phyloP scores from a whole-genome alignment of 2,797 vertebrate genomes.

The Notolabrus celidotus region DNA sequence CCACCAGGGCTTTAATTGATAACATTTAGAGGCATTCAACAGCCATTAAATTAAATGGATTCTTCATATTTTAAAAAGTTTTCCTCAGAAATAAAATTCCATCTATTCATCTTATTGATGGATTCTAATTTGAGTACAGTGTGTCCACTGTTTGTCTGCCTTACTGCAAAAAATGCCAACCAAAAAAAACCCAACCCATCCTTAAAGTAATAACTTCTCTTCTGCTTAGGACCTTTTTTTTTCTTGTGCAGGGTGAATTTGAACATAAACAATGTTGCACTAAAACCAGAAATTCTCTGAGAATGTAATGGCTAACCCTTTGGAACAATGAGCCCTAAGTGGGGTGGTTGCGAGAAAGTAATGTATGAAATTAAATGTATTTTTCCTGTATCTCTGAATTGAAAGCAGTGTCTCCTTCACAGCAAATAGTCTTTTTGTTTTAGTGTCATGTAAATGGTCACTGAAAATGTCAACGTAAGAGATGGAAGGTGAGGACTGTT shows the following conservation, averaged over 20 bases:
- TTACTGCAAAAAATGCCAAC: slow-evolving; percentile 27
- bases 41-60: not conserved
- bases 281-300: slow-evolving; percentile 73
- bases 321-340: slow-evolving; percentile 50
- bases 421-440: slow-evolving; percentile 12
- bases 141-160: slow-evolving; percentile 27
- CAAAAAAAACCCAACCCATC: not conserved
- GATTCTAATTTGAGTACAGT: slow-evolving; percentile 20
- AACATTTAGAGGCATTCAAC: not conserved
- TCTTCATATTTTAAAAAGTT: not conserved
- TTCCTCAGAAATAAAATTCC: not conserved
- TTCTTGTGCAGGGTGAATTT: slow-evolving; percentile 66
- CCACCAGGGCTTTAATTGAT: too few relatives aligned
- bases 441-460: slow-evolving; percentile 22
- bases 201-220: not conserved
- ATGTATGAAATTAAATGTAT: slow-evolving; percentile 47
- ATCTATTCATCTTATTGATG: slow-evolving; percentile 6
- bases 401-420: slow-evolving; percentile 34
- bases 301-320: slow-evolving; percentile 74
- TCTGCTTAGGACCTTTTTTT: slow-evolving; percentile 21
- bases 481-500: not conserved
- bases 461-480: slow-evolving; percentile 29
- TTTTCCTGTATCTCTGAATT: slow-evolving; percentile 36
- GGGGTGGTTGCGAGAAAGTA: slow-evolving; percentile 53
- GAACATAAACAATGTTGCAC: slow-evolving; percentile 76